These are phyloP conservation scores for Solen grandis DNA, from an alignment of 1,140 invertebrate genomes.

Conservation along the genomic window DNA sequence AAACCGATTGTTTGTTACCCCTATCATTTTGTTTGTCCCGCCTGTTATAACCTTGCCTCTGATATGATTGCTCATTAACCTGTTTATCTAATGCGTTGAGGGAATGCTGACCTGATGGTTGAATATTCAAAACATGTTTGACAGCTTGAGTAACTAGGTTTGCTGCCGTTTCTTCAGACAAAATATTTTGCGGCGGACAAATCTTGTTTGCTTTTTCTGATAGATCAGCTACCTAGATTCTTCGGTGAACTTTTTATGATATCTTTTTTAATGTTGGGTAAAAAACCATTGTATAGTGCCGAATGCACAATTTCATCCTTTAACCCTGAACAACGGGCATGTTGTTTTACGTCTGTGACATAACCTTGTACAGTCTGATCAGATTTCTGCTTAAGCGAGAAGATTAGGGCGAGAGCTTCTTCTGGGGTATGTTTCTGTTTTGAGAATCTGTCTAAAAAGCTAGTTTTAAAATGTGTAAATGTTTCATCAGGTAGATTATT, in stretches of 20 bases:
- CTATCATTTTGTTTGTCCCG: background rate
- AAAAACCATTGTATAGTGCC: too few species aligned
- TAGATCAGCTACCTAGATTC: background rate
- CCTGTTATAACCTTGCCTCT: background rate
- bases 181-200: too few species aligned
- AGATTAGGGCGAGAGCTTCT: too few species aligned
- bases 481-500: too few species aligned
- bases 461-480: too few species aligned
- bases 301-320: too few species aligned
- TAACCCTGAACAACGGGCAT: background rate
- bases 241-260: background rate
- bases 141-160: too few species aligned
- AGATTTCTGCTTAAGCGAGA: background rate
- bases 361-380: background rate
- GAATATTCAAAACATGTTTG: background rate
- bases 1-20: background rate
- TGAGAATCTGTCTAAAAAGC: too few species aligned
- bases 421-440: too few species aligned
- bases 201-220: conserved; percentile 14
- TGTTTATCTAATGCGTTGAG: too few species aligned
- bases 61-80: background rate
- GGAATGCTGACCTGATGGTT: background rate
- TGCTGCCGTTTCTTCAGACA: too few species aligned
- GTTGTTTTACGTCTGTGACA: background rate
- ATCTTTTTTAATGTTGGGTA: too few species aligned